These are phyloP conservation scores for Xenentodon cancila DNA, from an alignment of 2,797 vertebrate species.

Conservation along the genomic window DNA sequence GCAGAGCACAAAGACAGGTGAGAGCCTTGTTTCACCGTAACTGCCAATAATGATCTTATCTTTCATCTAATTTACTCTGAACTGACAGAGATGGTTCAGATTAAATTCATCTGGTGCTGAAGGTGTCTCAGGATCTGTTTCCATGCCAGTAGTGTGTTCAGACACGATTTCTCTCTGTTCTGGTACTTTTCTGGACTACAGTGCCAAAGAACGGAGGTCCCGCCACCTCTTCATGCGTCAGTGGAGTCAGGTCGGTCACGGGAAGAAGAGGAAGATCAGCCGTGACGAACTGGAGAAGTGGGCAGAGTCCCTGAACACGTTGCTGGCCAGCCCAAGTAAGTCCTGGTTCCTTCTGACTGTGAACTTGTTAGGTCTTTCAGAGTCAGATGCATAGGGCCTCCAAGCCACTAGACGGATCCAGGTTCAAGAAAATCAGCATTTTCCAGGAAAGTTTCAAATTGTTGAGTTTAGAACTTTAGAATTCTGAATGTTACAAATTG, in stretches of 20 bases:
- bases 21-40: constrained; percentile 11
- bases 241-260: constrained; percentile 82
- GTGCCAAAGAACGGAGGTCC: constrained; percentile 73
- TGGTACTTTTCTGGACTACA: constrained; percentile 14
- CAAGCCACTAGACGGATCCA: no score
- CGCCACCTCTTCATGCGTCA: constrained; percentile 78
- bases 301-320: constrained; percentile 74
- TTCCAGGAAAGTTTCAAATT: no score
- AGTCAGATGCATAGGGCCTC: no score
- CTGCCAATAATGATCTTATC: neutral
- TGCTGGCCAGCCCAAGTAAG: constrained; percentile 83
- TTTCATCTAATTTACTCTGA: neutral
- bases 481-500: no score
- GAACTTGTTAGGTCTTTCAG: no score
- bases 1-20: constrained; percentile 77
- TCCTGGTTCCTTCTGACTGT: neutral
- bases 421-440: no score
- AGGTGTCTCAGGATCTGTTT: neutral
- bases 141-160: constrained; percentile 2
- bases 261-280: constrained; percentile 65
- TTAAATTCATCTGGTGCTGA: no score
- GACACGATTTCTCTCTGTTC: neutral
- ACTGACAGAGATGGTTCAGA: no score
- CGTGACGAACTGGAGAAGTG: constrained; percentile 78
- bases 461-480: no score